Evolutionary conservation across 2,797 vertebrate genomes (phyloP).

Genomic region (Phataginus tricuspis): DNA sequence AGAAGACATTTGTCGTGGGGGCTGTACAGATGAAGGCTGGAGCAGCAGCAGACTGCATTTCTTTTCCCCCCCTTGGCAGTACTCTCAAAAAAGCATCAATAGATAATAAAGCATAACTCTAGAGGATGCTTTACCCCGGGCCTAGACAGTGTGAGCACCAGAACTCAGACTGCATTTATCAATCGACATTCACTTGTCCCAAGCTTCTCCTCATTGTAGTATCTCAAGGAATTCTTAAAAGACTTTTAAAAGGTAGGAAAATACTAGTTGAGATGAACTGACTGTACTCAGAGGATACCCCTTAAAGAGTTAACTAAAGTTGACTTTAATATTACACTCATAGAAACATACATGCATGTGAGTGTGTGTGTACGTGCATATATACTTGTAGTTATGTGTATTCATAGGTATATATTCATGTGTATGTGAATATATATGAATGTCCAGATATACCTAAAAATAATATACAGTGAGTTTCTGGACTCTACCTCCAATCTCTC

Average conservation of each 20-base stretch:
- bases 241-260: not conserved
- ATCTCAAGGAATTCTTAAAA: conserved; percentile 10
- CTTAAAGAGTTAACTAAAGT: not conserved
- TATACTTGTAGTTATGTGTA: not conserved
- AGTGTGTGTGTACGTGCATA: too few species aligned
- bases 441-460: not conserved
- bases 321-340: not conserved
- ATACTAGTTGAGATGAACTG: not conserved
- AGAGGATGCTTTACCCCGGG: not conserved
- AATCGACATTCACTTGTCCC: not conserved
- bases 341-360: not conserved
- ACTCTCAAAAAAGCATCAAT: not conserved
- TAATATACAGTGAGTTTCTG: not conserved
- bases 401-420: not conserved
- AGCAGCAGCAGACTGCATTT: too few species aligned
- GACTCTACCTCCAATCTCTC: not conserved
- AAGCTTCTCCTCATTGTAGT: not conserved
- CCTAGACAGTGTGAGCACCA: not conserved
- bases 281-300: not conserved
- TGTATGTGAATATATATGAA: not conserved
- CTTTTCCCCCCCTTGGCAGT: too few species aligned
- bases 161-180: not conserved
- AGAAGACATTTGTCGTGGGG: accelerated
- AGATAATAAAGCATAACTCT: not conserved
- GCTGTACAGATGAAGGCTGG: not conserved